Base-by-base conservation (phyloP, 2,113 vertebrate species). In the Tachuris rubrigastra region DNA sequence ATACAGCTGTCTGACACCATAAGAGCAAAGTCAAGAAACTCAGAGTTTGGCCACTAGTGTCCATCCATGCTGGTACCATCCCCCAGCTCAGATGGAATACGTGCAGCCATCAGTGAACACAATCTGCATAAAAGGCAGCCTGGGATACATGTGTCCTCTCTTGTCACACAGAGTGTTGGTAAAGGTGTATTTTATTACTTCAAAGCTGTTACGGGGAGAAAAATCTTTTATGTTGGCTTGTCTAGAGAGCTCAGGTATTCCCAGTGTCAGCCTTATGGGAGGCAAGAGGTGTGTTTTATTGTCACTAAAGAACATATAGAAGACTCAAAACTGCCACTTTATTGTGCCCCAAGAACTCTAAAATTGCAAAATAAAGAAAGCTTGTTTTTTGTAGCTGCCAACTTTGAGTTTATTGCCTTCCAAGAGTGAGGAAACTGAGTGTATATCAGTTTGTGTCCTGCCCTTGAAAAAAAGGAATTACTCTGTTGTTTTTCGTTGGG, bases 351-450 rank as follows among this genome's bases (percentile, higher is more conserved):
- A 79, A 73, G 49, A 93, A 90, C 53, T 59, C 62, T 85, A 60
- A 89, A 93, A 93, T 21, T 83, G 53, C 62, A 85, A 90, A 94
- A 87, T 82, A 94, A 91, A 89, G 44, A 2, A 95, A 94, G 17
- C 3, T 9, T 69, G 4, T 1, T 31, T 82, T 91, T 84, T 91
- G 46, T 71, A 78, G 65, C 66, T 93, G 62, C 12, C 58, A 89
- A 6, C 35, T 81, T 74, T 55, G 39, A 81, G 46, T 78, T 93
- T 95, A 96, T 85, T 89, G 56, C 52, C 16, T 10, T 78, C 39
- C 16, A 41, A 74, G 77, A 72, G 9, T 19, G 33, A 87, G 39
- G 33, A 72, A 72, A 60, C 50, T 81, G 62, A 85, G 21, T 44
- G 16, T 42, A 35, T 55, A 71, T 76, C 50, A 42, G 15, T 87